These are phyloP conservation scores for Emydoidea blandingii DNA, from an alignment of 2,797 vertebrate species.

Conservation along the genomic window DNA sequence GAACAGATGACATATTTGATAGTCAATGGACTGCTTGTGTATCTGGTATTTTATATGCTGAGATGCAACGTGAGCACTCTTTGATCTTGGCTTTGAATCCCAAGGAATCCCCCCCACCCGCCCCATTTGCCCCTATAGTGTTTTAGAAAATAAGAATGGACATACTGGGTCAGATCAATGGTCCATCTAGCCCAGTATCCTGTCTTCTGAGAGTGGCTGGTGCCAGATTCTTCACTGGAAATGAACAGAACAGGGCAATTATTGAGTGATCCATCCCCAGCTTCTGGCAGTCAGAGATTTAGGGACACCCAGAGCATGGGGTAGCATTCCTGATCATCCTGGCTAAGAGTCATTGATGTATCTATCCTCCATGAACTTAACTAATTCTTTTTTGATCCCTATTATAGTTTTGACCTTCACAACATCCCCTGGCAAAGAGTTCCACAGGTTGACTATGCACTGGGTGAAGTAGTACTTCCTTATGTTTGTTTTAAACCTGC, in stretches of 20 bases:
- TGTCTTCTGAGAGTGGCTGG: neutral
- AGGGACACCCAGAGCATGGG: neutral
- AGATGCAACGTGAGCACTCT: neutral
- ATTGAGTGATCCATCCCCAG: neutral
- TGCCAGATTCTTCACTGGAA: neutral
- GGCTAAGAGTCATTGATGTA: neutral
- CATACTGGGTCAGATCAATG: neutral
- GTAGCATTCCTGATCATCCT: neutral
- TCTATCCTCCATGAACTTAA: neutral
- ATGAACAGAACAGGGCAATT: neutral
- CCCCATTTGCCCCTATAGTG: constrained; percentile 13
- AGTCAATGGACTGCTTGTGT: neutral
- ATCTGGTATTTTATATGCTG: neutral
- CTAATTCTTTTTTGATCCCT: neutral
- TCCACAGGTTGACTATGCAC: neutral
- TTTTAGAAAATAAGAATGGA: neutral
- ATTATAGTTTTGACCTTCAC: neutral
- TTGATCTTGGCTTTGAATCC: neutral
- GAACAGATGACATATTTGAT: neutral
- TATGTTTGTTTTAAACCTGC: neutral
- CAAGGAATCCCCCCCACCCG: neutral
- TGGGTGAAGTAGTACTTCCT: neutral
- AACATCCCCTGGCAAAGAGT: neutral
- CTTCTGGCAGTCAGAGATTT: neutral
- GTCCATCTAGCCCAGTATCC: neutral